Conservation (phyloP, 2,797 vertebrate species). For the Gastrophryne carolinensis region DNA sequence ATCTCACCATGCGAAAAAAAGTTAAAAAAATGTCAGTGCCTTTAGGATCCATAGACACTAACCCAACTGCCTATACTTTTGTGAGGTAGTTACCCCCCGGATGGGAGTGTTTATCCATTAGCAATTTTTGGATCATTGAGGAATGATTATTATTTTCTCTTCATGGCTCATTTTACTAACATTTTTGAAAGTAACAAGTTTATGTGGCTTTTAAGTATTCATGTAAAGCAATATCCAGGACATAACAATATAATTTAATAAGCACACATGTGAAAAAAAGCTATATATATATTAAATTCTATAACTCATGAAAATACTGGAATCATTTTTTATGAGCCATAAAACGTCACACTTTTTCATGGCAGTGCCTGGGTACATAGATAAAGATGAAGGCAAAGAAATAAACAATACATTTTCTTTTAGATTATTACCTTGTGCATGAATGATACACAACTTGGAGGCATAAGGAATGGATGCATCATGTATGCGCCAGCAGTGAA, state of each 20-base stretch:
- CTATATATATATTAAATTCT: neutral
- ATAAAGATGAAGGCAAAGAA: constrained; percentile 28
- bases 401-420: constrained; percentile 15
- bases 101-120: too few relatives aligned
- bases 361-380: constrained; percentile 14
- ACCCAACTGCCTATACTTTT: too few relatives aligned
- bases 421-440: constrained; percentile 4
- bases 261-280: neutral
- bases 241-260: neutral
- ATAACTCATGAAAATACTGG: neutral
- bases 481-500: neutral
- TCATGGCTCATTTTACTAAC: too few relatives aligned
- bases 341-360: constrained; percentile 10
- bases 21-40: too few relatives aligned
- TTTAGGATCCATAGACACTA: too few relatives aligned
- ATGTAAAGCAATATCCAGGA: neutral
- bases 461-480: neutral
- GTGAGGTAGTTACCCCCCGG: too few relatives aligned
- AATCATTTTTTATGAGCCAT: constrained; percentile 17
- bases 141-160: too few relatives aligned
- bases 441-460: neutral
- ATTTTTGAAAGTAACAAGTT: too few relatives aligned
- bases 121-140: too few relatives aligned
- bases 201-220: neutral
- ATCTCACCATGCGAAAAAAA: too few relatives aligned